Evolutionary conservation across 1,140 invertebrate species (phyloP).

Genomic region (Anagrus nilaparvatae): DNA sequence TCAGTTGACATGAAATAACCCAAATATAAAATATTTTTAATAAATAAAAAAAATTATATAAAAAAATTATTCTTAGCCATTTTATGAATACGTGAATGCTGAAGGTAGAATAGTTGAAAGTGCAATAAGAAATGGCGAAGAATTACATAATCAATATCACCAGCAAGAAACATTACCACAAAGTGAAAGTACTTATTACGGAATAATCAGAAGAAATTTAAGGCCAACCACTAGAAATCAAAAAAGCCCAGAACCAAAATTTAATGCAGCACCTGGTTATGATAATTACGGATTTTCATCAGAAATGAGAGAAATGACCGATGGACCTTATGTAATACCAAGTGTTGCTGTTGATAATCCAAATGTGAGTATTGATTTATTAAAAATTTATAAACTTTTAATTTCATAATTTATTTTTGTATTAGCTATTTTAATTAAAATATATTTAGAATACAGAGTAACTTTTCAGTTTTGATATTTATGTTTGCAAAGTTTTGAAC

Average conservation of each 20-base stretch:
- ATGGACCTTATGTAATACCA: constrained; percentile 26
- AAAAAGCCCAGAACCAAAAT: constrained; percentile 14
- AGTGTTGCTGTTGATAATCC: constrained; percentile 28
- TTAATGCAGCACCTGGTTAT: constrained; percentile 25
- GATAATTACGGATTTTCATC: constrained; percentile 33
- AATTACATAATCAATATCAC: too few relatives aligned
- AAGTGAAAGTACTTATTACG: not conserved
- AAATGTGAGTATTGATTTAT: constrained; percentile 24
- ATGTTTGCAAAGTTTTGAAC: too few relatives aligned
- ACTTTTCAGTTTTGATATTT: too few relatives aligned
- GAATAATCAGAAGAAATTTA: not conserved
- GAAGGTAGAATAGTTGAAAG: constrained; percentile 17
- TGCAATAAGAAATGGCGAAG: not conserved
- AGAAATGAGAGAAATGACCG: constrained; percentile 35
- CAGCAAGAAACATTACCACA: too few relatives aligned
- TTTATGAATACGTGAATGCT: constrained; percentile 31
- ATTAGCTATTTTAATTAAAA: too few relatives aligned
- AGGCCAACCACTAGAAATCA: constrained; percentile 14
- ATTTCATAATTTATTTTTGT: too few relatives aligned
- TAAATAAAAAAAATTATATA: constrained; percentile 4
- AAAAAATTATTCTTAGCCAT: too few relatives aligned
- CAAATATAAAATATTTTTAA: too few relatives aligned
- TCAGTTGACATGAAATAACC: too few relatives aligned
- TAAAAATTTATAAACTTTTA: too few relatives aligned
- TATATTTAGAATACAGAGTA: too few relatives aligned